These are phyloP conservation scores for Romanogobio albipinnatus DNA, from an alignment of 2,113 vertebrate species.

Conservation along the genomic window DNA sequence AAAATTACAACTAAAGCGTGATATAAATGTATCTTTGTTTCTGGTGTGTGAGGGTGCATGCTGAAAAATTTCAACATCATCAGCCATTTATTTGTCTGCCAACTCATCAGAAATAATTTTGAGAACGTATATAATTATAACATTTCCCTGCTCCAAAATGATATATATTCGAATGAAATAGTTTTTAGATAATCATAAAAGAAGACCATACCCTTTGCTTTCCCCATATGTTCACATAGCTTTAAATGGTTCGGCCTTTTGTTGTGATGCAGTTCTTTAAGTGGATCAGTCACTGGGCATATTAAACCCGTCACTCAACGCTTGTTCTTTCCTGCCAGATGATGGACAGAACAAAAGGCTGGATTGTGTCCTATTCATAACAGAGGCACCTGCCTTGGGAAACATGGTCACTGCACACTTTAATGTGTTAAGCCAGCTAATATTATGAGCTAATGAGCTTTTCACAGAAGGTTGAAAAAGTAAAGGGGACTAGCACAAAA, in stretches of 20 bases:
- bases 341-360: conserved; percentile 51
- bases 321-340: conserved; percentile 18
- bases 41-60: neutral
- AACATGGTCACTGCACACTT: conserved; percentile 33
- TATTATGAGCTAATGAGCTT: conserved; percentile 15
- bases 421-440: conserved; percentile 27
- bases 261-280: neutral
- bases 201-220: neutral
- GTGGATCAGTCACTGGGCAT: conserved; percentile 20
- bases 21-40: neutral
- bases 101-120: neutral
- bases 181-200: neutral
- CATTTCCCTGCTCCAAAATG: neutral
- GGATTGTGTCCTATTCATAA: conserved; percentile 46
- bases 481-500: neutral
- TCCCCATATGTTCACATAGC: neutral
- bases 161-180: neutral
- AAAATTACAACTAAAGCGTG: neutral
- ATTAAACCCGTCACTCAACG: conserved; percentile 58
- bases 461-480: conserved; percentile 2
- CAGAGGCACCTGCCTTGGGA: conserved; percentile 10
- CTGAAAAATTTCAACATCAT: neutral
- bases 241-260: neutral
- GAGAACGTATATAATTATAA: neutral
- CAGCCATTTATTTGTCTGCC: neutral